Base-by-base conservation (phyloP, 1,140 invertebrate species). In the Brachionus calyciflorus region DNA sequence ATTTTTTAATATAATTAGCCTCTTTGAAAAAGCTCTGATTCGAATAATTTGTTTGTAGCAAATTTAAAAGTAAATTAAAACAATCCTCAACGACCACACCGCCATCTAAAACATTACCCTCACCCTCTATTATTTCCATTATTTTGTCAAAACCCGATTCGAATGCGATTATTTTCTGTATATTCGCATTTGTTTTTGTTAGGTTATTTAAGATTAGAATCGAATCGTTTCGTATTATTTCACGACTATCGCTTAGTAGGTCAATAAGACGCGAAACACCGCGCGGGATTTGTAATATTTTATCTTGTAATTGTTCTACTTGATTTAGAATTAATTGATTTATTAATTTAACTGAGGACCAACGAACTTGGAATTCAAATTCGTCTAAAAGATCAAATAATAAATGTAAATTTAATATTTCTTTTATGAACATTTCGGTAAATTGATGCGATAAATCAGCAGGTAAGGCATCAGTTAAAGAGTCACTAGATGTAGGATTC, bases 1-100 rank as follows among this genome's bases (percentile, higher is more conserved):
- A 86, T 78, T 89, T 89, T 81, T 95, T 92, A 79, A 98, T 94
- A 81, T 94, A 96, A 82, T 83, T 87, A 86, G 90, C 94, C 88
- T 99, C 97, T 87, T 96, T 94, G 82, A 99, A 99, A 82, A 96
- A 96, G 82, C 94, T 97, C 82, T 98, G 95, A 87, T 99, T 99
- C 77, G 94, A 97, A 4, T 92, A 89, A 83, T 99, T 99, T 81
- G 94, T 95, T 81, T 92, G 91, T 1, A 99, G 84, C 57, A 99
- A 87, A 87, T 96, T 98, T 30, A 97, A 86, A 88, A 99, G 91
- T 5, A 99, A 86, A n/a, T 93, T 86, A 0, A 99, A 86, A 85
- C 95, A 98, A 85, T 99, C 97, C 88, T 98, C 94, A 3, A 99
- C 96, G 3, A 99, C 92, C 75, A 99, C 96, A 84, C 86, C 94